Evolutionary conservation across 2,797 vertebrate species (phyloP).

Genomic region (Atherinosoma microstoma): DNA sequence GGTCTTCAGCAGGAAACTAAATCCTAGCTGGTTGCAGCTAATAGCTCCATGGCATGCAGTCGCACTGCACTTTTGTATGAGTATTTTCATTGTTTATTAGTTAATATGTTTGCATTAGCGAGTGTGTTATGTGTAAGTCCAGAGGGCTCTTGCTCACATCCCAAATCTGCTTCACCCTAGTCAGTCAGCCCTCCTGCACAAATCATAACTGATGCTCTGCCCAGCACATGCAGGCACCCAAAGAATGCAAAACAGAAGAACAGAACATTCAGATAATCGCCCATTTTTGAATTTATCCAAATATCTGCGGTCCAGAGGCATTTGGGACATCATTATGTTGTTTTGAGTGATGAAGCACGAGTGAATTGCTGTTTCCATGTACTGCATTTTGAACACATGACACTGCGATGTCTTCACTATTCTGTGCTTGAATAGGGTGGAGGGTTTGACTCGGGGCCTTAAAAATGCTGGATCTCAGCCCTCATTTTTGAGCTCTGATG

Average conservation of each 20-base stretch:
- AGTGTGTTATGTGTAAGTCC: slow-evolving; percentile 30
- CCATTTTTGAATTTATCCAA: slow-evolving; percentile 52
- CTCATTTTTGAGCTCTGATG: slow-evolving; percentile 71
- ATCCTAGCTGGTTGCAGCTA: slow-evolving; percentile 16
- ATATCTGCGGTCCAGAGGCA: slow-evolving; percentile 47
- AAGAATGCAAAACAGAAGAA: slow-evolving; percentile 58
- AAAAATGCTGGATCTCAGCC: slow-evolving; percentile 60
- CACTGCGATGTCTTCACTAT: slow-evolving; percentile 55
- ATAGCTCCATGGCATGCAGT: slow-evolving; percentile 35
- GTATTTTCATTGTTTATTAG: slow-evolving; percentile 42
- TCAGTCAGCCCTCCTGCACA: slow-evolving; percentile 51
- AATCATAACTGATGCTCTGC: slow-evolving; percentile 61
- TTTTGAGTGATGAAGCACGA: slow-evolving; percentile 45
- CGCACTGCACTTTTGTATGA: slow-evolving; percentile 13
- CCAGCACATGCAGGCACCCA: slow-evolving; percentile 26
- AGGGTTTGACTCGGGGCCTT: slow-evolving; percentile 59
- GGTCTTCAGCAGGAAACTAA: slow-evolving; percentile 23
- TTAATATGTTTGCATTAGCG: slow-evolving; percentile 27
- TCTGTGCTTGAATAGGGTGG: slow-evolving; percentile 53
- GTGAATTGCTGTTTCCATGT: slow-evolving; percentile 30
- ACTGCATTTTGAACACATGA: slow-evolving; percentile 36
- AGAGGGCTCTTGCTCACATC: slow-evolving; percentile 33
- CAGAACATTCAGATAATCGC: slow-evolving; percentile 49
- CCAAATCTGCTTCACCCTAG: slow-evolving; percentile 57
- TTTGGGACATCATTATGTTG: slow-evolving; percentile 39